Evolutionary conservation across 2,797 vertebrate genomes (phyloP).

Genomic region (Gobionotothen gibberifrons): DNA sequence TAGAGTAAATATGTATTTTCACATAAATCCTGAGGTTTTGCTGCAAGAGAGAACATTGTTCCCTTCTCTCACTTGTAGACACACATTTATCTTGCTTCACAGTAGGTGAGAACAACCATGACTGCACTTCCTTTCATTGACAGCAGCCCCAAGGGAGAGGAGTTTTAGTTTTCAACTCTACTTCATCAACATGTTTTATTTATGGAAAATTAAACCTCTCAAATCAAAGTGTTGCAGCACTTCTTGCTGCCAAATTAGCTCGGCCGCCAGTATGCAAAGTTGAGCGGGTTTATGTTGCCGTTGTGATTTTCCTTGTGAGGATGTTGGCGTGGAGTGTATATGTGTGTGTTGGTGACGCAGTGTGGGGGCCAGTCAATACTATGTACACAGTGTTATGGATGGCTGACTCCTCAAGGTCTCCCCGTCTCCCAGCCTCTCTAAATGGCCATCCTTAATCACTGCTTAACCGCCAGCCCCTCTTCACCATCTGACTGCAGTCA

Average conservation of each 20-base stretch:
- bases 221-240: constrained; percentile 23
- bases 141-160: constrained; percentile 11
- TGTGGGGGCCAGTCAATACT: constrained; percentile 62
- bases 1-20: constrained; percentile 21
- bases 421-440: constrained; percentile 61
- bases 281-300: constrained; percentile 43
- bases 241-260: constrained; percentile 27
- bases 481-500: constrained; percentile 62
- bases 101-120: constrained; percentile 8
- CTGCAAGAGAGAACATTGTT: not conserved
- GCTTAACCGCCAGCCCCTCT: constrained; percentile 73
- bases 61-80: not conserved
- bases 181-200: constrained; percentile 46
- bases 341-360: constrained; percentile 28
- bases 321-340: constrained; percentile 15
- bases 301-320: constrained; percentile 30
- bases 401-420: constrained; percentile 84
- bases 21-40: constrained; percentile 7
- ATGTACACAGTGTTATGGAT: constrained; percentile 78
- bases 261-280: constrained; percentile 15
- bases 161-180: constrained; percentile 24
- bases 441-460: constrained; percentile 84
- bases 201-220: constrained; percentile 31
- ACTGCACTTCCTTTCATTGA: constrained; percentile 4
- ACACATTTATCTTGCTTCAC: not conserved